phyloP scores from a whole-genome alignment of 2,888 invertebrate genomes.

The Melipona bicolor region DNA sequence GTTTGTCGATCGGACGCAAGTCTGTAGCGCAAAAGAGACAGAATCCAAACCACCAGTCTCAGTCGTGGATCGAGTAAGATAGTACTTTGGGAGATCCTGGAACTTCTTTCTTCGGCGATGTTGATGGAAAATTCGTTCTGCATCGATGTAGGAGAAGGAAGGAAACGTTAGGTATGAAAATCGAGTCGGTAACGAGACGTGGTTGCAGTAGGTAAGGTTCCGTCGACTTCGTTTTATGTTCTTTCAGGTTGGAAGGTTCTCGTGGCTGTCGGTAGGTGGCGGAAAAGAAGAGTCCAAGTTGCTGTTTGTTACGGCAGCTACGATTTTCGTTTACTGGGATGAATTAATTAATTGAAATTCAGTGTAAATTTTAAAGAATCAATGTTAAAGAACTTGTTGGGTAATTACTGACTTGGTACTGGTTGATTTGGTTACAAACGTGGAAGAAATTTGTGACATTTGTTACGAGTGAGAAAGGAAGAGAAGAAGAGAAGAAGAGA shows the following conservation, averaged over 20 bases:
- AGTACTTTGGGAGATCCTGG: background rate
- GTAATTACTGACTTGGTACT: background rate
- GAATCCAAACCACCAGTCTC: background rate
- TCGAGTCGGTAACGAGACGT: conserved; percentile 34
- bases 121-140: background rate
- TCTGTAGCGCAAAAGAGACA: background rate
- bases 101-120: background rate
- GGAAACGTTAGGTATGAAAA: conserved; percentile 21
- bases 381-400: background rate
- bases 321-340: background rate
- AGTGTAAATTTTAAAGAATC: background rate
- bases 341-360: background rate
- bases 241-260: conserved; percentile 19
- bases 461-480: background rate
- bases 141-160: conserved; percentile 35
- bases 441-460: background rate
- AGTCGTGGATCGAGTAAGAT: background rate
- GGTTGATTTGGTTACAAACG: background rate
- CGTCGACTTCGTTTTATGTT: background rate
- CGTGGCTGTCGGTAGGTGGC: conserved; percentile 46
- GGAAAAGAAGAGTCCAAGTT: conserved; percentile 15
- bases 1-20: background rate
- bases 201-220: conserved; percentile 16
- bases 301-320: background rate
- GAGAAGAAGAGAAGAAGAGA: background rate